phyloP scores from a whole-genome alignment of 2,888 invertebrate genomes.

The Gortyna flavago region DNA sequence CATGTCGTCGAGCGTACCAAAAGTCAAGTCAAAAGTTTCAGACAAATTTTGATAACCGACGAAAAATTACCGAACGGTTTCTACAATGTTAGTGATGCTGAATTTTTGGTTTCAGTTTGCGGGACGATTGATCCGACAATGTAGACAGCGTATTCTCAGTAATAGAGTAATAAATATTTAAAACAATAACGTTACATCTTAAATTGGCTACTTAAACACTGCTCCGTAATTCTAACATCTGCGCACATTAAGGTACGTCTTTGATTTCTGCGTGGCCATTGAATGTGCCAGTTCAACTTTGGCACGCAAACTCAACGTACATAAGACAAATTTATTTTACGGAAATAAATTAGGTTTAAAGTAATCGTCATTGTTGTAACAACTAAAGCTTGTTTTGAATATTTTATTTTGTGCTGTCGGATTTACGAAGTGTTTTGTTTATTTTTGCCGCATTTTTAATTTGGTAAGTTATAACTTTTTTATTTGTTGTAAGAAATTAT shows the following conservation, averaged over 20 bases:
- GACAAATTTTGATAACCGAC: no score
- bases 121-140: no score
- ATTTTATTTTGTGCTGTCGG: background rate
- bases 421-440: conserved; percentile 6
- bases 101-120: no score
- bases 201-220: conserved; percentile 18
- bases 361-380: background rate
- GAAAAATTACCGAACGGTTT: no score
- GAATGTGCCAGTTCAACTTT: conserved; percentile 26
- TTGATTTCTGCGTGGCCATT: background rate
- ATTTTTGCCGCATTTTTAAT: background rate
- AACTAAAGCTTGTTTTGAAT: background rate
- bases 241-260: conserved; percentile 6
- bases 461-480: conserved; percentile 15
- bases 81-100: no score
- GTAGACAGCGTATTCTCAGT: no score
- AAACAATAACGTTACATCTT: background rate
- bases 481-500: background rate
- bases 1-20: no score
- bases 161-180: no score
- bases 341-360: background rate
- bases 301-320: conserved; percentile 38
- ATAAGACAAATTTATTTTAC: background rate
- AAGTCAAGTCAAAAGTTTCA: no score
- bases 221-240: background rate